Percentiles rank a stretch among this genome's conserved stretches.
Evolutionary conservation across 2,113 vertebrate species (phyloP).

Genomic region (Pogona vitticeps): DNA sequence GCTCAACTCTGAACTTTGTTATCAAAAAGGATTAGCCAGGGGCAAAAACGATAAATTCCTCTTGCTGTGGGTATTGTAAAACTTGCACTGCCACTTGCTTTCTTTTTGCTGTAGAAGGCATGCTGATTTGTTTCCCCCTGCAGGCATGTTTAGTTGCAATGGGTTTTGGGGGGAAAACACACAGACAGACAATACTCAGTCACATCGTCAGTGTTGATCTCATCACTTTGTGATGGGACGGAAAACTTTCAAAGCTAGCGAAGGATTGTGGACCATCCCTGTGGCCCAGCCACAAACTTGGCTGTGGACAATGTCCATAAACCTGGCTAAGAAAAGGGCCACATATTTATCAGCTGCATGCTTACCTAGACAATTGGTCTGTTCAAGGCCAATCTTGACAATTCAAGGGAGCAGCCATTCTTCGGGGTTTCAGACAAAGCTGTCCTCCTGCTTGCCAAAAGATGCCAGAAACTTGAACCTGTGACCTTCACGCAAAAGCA

Average conservation of each 20-base stretch:
- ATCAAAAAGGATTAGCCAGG: conserved; percentile 57
- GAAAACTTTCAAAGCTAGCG: background rate
- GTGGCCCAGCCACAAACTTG: background rate
- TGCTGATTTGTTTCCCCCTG: background rate
- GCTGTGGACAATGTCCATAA: background rate
- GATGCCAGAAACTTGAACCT: background rate
- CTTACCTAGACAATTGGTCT: background rate
- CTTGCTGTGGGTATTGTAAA: conserved; percentile 35
- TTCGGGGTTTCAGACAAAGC: background rate
- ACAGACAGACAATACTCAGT: background rate
- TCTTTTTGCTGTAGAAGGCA: conserved; percentile 11
- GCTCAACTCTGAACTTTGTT: conserved; percentile 66
- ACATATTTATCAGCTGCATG: background rate
- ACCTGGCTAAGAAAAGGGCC: background rate
- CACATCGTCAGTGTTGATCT: background rate
- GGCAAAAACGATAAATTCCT: conserved; percentile 55
- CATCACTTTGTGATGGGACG: background rate
- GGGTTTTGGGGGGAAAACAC: background rate
- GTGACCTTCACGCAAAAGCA: background rate
- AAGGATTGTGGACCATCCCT: background rate
- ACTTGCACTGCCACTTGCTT: conserved; percentile 28
- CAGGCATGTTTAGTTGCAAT: conserved; percentile 16
- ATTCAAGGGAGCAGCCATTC: background rate
- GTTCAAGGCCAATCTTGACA: background rate
- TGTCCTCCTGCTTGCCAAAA: background rate